Evolutionary conservation across 2,797 vertebrate genomes (phyloP).

Genomic region (Alfaro cultratus): DNA sequence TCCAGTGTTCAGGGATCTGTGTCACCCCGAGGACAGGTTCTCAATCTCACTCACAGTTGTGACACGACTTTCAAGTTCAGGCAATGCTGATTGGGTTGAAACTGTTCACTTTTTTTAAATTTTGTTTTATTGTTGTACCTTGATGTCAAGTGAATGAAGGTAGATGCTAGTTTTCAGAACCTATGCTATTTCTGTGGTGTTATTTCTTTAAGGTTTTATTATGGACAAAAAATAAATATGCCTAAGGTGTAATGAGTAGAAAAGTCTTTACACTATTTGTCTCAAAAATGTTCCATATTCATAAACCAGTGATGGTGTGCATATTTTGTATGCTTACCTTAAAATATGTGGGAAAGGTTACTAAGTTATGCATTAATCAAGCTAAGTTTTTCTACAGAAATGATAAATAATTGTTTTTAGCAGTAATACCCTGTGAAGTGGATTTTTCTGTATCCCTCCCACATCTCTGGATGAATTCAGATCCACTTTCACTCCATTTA

Average conservation of each 20-base stretch:
- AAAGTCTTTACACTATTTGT: neutral
- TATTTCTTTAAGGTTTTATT: neutral
- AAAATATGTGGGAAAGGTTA: neutral
- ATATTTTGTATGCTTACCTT: neutral
- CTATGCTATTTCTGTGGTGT: neutral
- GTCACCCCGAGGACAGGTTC: constrained; percentile 50
- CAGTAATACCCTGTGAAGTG: neutral
- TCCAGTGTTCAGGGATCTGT: constrained; percentile 23
- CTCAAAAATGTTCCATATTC: neutral
- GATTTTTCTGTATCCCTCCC: neutral
- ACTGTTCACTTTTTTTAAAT: constrained; percentile 9
- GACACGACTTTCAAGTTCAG: constrained; percentile 57
- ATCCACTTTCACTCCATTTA: neutral
- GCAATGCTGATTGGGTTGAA: constrained; percentile 28
- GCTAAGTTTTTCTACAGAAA: neutral
- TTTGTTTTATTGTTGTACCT: constrained; percentile 3
- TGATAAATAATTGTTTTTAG: neutral
- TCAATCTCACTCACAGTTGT: constrained; percentile 43
- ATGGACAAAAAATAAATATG: neutral
- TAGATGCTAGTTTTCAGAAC: neutral
- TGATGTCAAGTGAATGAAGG: constrained; percentile 20
- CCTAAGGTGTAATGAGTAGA: neutral
- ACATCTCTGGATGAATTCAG: neutral
- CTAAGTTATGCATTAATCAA: neutral
- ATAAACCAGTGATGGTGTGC: neutral